Base-by-base conservation (phyloP, 2,113 vertebrate genomes). In the Vidua chalybeata region DNA sequence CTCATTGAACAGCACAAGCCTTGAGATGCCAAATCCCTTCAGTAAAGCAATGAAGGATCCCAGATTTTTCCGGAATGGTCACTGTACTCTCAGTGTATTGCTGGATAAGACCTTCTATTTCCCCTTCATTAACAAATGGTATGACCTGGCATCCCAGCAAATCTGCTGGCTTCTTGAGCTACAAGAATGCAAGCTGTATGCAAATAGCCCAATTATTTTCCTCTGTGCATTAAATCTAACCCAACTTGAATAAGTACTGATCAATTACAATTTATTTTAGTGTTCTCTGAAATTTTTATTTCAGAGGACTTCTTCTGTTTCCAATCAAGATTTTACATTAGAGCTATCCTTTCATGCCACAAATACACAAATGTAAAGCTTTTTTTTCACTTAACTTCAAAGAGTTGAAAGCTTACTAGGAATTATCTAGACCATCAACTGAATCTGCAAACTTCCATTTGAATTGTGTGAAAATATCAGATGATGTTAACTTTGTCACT, bases 201-300 rank as follows among this genome's bases (percentile, higher is more conserved):
- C 52, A 96, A 95, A 95, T 48, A 68, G 56, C 35, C 61, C 63
- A 75, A 81, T 91, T 91, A 90, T 66, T 64, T 85, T 61, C 62
- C 31, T 63, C 31, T 64, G 7, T 10, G 45, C 18, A 73, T 77
- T 92, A 84, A 45, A 89, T 61, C 37, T 58, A 86, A 66, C 14
- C 19, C 75, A 87, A 59, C 7, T 11, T 68, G 48, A 93, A 68
- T 54, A 75, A 89, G 19, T 9, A 71, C 9, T 35, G 18, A 59
- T 81, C 26, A 74, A 55, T 51, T 55, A 48, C 16, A 74, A 55
- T 8, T 81, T 41, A 52, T 30, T 90, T 81, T 33, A 43, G 26
- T 55, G 30, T 72, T 89, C 69, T 66, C 61, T 45, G 33, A 30
- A 23, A 19, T 35, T 35, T 79, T 79, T 66, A 30, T 35, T 79